Conservation (phyloP, 2,797 vertebrate genomes). For the Psittacula echo region DNA sequence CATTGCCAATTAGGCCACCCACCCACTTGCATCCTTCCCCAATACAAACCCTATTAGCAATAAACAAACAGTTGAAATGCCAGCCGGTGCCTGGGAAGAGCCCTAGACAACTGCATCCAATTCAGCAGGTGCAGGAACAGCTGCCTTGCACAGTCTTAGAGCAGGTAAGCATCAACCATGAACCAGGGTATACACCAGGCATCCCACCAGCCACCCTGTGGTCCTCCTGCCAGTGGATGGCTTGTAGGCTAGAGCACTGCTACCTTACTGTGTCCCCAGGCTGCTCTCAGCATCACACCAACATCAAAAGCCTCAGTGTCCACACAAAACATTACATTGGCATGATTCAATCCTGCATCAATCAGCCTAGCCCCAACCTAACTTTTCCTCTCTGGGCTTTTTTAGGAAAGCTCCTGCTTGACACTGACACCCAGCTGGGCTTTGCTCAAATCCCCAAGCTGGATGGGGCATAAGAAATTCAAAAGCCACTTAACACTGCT, state of each 20-base stretch:
- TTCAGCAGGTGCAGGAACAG: fast-evolving
- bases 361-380: neutral
- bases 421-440: fast-evolving
- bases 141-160: fast-evolving
- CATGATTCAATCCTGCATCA: fast-evolving
- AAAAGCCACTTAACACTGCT: neutral
- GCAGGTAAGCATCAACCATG: neutral
- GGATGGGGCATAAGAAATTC: neutral
- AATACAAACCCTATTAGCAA: constrained; percentile 41
- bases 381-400: neutral
- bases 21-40: constrained; percentile 60
- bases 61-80: constrained; percentile 67
- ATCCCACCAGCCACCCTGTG: neutral
- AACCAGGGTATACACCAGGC: neutral
- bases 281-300: neutral
- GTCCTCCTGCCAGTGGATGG: neutral
- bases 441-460: neutral
- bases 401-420: neutral
- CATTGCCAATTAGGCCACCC: constrained; percentile 68
- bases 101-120: neutral
- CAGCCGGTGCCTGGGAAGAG: constrained; percentile 38
- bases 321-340: fast-evolving
- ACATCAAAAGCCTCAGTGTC: neutral
- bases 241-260: neutral
- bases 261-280: neutral